These are phyloP conservation scores for Oreotrochilus melanogaster DNA, from an alignment of 2,113 vertebrate species.

Conservation along the genomic window DNA sequence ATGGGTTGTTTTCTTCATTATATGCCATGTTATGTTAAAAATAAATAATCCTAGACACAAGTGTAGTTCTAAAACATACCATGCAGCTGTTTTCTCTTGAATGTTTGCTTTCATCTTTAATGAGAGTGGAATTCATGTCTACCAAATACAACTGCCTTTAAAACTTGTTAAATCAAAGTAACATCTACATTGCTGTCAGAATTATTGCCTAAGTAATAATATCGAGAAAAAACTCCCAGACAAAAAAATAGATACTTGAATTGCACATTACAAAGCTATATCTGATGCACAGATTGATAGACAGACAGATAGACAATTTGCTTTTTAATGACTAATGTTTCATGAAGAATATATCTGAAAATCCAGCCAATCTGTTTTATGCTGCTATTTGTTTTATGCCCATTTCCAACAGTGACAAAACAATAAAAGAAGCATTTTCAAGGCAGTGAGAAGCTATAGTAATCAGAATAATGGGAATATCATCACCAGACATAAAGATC, in stretches of 20 bases:
- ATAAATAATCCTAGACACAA: conserved; percentile 14
- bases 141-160: conserved; percentile 44
- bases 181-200: conserved; percentile 15
- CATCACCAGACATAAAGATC: background rate
- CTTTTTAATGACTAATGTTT: background rate
- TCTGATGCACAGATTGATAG: background rate
- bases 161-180: conserved; percentile 51
- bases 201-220: conserved; percentile 29
- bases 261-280: background rate
- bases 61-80: background rate
- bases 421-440: conserved; percentile 27
- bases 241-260: background rate
- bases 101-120: conserved; percentile 49
- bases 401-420: conserved; percentile 20
- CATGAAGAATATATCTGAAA: conserved; percentile 2
- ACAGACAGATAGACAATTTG: background rate
- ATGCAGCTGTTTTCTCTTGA: conserved; percentile 21
- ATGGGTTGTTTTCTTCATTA: background rate
- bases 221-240: background rate
- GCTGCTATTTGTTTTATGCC: conserved; percentile 37
- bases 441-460: background rate
- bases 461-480: conserved; percentile 2
- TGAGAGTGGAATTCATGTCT: conserved; percentile 17
- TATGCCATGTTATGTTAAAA: background rate
- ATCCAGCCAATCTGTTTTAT: background rate